Conservation (phyloP, 2,113 vertebrate genomes). For the Nesogale talazaci region DNA sequence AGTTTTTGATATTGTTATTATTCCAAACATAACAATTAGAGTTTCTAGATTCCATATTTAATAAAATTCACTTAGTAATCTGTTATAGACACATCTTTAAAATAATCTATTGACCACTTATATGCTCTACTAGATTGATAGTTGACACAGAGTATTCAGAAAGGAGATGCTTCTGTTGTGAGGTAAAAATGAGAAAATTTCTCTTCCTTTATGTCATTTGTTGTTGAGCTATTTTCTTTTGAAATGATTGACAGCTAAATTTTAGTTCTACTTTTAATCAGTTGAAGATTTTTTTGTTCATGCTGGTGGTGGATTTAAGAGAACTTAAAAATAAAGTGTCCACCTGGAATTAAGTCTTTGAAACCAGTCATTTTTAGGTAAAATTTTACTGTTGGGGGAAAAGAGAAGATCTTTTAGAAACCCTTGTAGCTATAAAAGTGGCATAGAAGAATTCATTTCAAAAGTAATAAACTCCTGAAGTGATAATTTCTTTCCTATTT, state of each 20-base stretch:
- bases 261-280: conserved; percentile 7
- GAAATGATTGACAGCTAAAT: background rate
- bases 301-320: background rate
- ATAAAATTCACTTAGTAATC: conserved; percentile 11
- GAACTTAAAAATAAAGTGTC: background rate
- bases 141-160: background rate
- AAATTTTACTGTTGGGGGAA: conserved; percentile 19
- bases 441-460: background rate
- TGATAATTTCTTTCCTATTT: background rate
- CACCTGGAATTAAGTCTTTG: background rate
- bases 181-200: background rate
- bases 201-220: background rate
- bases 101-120: background rate
- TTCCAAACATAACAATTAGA: background rate
- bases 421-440: background rate
- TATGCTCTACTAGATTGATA: background rate
- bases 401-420: conserved; percentile 42
- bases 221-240: background rate
- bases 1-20: background rate
- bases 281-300: background rate
- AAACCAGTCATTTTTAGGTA: background rate
- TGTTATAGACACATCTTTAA: background rate
- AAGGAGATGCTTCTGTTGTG: background rate
- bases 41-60: background rate
- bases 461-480: background rate